phyloP scores from a whole-genome alignment of 2,113 vertebrate genomes.

The Dasyurus viverrinus region DNA sequence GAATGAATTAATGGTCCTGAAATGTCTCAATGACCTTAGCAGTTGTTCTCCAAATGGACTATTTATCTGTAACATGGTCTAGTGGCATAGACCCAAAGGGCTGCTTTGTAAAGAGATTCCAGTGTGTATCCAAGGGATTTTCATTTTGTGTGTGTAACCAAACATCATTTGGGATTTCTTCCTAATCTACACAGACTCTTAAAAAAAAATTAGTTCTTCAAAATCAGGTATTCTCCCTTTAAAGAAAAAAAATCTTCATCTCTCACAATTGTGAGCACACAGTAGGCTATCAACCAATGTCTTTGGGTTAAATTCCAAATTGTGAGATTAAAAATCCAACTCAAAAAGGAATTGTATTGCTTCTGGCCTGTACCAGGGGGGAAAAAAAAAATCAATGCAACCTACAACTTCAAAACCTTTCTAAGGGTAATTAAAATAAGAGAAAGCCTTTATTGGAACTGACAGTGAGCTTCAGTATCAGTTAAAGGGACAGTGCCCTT shows the following conservation, averaged over 20 bases:
- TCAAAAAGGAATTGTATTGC: not conserved
- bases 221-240: not conserved
- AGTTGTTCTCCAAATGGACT: not conserved
- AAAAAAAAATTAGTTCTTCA: not conserved
- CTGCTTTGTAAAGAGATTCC: conserved; percentile 5
- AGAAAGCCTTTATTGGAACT: conserved; percentile 11
- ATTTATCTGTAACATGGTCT: not conserved
- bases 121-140: not conserved
- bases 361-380: not conserved
- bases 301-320: not conserved
- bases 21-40: conserved; percentile 1
- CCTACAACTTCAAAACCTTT: not conserved
- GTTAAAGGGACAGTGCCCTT: conserved; percentile 6
- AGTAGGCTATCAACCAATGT: not conserved
- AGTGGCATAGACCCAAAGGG: not conserved
- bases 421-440: conserved; percentile 9
- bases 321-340: not conserved
- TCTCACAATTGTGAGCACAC: not conserved
- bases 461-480: conserved; percentile 2
- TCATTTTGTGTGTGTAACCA: not conserved
- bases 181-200: not conserved
- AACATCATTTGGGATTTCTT: not conserved
- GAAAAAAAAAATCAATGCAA: conserved; percentile 1
- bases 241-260: not conserved
- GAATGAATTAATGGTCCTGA: conserved; percentile 4